These are phyloP conservation scores for Leptonema lineaticorne DNA, from an alignment of 1,140 invertebrate species.

Conservation along the genomic window DNA sequence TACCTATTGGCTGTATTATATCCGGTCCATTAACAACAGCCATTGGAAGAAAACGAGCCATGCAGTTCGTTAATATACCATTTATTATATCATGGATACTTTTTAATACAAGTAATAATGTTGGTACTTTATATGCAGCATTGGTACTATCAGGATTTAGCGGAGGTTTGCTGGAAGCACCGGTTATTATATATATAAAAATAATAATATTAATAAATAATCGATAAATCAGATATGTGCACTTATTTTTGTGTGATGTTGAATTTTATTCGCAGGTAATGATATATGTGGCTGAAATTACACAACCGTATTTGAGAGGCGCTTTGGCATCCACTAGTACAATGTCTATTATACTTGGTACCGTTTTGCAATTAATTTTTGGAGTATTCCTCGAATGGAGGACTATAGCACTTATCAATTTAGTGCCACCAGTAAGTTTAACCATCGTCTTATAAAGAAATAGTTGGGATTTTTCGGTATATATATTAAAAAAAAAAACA, in stretches of 20 bases:
- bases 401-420: constrained; percentile 66
- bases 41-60: constrained; percentile 67
- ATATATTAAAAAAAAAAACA: too few species aligned
- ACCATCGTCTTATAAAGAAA: too few species aligned
- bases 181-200: constrained; percentile 57
- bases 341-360: constrained; percentile 70
- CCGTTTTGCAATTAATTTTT: constrained; percentile 68
- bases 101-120: constrained; percentile 63
- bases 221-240: too few species aligned
- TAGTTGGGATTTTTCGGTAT: too few species aligned
- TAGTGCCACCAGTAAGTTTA: constrained; percentile 61
- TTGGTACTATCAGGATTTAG: constrained; percentile 68
- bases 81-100: constrained; percentile 72
- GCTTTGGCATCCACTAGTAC: constrained; percentile 71
- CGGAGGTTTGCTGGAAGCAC: constrained; percentile 75
- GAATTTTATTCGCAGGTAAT: constrained; percentile 58
- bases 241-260: too few species aligned
- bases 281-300: constrained; percentile 79
- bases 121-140: constrained; percentile 65
- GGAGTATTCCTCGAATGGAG: constrained; percentile 71
- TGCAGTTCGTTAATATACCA: constrained; percentile 71
- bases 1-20: constrained; percentile 61
- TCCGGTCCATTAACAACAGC: constrained; percentile 70
- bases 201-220: too few species aligned
- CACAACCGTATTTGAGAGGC: constrained; percentile 73